These are phyloP conservation scores for Pinctada fucata DNA, from an alignment of 2,888 invertebrate species.

Conservation along the genomic window DNA sequence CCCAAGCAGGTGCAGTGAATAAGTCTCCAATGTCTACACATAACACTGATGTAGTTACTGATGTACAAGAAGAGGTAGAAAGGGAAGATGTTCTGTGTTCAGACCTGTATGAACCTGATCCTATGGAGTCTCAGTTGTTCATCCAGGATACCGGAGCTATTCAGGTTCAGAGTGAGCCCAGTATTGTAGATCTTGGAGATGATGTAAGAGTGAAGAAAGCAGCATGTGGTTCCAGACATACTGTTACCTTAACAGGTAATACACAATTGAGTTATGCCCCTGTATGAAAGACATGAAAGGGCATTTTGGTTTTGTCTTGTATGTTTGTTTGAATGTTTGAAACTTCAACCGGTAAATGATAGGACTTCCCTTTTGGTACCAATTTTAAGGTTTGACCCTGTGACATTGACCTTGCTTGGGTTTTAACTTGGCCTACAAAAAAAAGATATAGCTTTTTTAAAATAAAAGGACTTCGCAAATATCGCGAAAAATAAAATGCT, in stretches of 20 bases:
- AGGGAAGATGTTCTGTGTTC: too few species aligned
- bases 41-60: background rate
- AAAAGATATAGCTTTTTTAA: too few species aligned
- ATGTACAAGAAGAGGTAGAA: background rate
- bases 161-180: constrained; percentile 51
- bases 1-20: background rate
- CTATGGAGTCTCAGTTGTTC: constrained; percentile 8
- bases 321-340: too few species aligned
- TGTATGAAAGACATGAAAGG: background rate
- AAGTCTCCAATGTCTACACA: background rate
- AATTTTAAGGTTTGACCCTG: too few species aligned
- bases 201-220: constrained; percentile 76
- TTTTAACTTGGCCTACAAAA: too few species aligned
- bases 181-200: constrained; percentile 51
- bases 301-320: too few species aligned
- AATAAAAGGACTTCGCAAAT: too few species aligned
- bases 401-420: too few species aligned
- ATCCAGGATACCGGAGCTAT: constrained; percentile 46
- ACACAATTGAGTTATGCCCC: constrained; percentile 13
- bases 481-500: too few species aligned
- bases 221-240: constrained; percentile 88
- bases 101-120: background rate
- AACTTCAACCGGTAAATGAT: too few species aligned
- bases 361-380: too few species aligned
- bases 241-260: constrained; percentile 82